A percentile compares a stretch with the other conserved stretches of the same genome.
Conservation (phyloP, 2,888 invertebrate genomes). For the Nyleta sp. region DNA sequence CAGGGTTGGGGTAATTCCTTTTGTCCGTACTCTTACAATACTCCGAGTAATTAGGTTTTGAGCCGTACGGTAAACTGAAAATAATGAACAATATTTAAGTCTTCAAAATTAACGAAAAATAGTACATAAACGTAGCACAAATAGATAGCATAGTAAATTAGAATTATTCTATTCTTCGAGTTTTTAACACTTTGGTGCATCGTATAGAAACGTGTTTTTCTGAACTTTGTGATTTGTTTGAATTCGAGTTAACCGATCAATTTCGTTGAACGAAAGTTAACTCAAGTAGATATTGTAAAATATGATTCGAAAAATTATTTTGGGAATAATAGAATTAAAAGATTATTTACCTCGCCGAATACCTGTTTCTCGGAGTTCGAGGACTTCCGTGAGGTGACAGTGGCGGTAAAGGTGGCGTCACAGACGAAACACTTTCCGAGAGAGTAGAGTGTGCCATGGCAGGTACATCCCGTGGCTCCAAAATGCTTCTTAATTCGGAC, state of each 20-base stretch:
- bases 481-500: constrained; percentile 89
- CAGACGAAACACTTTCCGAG: constrained; percentile 87
- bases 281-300: too few species aligned
- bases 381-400: constrained; percentile 87
- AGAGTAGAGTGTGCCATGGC: constrained; percentile 87
- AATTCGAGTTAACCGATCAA: too few species aligned
- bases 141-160: not conserved
- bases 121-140: constrained; percentile 11
- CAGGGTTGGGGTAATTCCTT: constrained; percentile 73
- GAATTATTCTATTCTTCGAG: not conserved
- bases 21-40: constrained; percentile 83
- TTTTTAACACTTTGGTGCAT: too few species aligned
- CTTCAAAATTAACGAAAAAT: constrained; percentile 11
- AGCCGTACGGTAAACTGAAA: constrained; percentile 86
- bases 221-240: too few species aligned
- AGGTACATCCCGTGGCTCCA: constrained; percentile 88
- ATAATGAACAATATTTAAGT: constrained; percentile 16
- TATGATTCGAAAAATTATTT: not conserved
- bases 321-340: not conserved
- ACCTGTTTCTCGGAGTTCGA: constrained; percentile 78
- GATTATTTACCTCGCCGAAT: constrained; percentile 76
- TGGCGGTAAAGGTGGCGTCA: constrained; percentile 91
- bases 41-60: constrained; percentile 84
- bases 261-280: too few species aligned
- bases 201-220: too few species aligned